These are phyloP conservation scores for Ptyas mucosa DNA, from an alignment of 2,113 vertebrate species.

Conservation along the genomic window DNA sequence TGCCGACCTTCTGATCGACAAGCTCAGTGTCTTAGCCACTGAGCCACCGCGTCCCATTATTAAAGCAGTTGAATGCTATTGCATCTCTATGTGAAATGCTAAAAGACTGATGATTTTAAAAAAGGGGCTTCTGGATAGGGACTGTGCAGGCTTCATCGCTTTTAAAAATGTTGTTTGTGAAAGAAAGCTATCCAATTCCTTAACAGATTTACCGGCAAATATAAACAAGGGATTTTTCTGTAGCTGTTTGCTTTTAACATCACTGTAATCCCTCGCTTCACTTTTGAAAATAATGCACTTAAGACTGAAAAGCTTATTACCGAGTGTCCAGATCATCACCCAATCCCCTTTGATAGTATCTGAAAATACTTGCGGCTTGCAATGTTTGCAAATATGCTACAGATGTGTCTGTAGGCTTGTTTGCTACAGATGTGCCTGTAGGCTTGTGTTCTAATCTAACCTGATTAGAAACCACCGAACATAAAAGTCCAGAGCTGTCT, in stretches of 20 bases:
- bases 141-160: background rate
- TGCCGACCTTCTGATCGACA: no score
- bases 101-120: background rate
- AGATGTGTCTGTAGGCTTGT: background rate
- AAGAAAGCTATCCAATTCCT: background rate
- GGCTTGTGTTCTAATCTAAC: background rate
- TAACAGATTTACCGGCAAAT: background rate
- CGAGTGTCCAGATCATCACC: background rate
- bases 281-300: background rate
- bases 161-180: background rate
- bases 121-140: background rate
- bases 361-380: background rate
- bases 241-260: background rate
- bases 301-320: background rate
- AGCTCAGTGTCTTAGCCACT: no score
- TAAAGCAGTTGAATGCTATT: background rate
- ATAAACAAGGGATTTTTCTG: background rate
- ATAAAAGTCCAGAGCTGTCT: background rate
- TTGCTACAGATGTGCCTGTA: background rate
- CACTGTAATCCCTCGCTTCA: background rate
- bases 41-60: no score
- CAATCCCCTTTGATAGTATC: background rate
- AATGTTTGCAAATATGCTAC: background rate
- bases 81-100: background rate
- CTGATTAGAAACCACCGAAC: background rate